These are phyloP conservation scores for Phainopepla nitens DNA, from an alignment of 2,113 vertebrate species.

Conservation along the genomic window DNA sequence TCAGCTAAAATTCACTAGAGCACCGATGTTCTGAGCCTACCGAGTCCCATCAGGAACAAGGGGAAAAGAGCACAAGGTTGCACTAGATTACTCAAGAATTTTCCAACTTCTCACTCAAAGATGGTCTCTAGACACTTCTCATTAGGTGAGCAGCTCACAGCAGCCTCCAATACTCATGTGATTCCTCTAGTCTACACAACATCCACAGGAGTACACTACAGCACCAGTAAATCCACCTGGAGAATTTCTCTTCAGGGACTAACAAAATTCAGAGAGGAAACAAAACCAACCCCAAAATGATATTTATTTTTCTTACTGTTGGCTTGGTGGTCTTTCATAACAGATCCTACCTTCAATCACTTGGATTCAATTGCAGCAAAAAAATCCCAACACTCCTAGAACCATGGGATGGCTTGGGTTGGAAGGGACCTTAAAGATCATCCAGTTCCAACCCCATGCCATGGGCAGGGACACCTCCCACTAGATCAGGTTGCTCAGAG, in stretches of 20 bases:
- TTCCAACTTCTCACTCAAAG: background rate
- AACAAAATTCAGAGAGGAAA: background rate
- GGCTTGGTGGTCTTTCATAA: background rate
- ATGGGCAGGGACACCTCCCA: background rate
- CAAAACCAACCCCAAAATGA: background rate
- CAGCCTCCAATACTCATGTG: background rate
- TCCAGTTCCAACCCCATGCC: background rate
- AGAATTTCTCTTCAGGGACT: background rate
- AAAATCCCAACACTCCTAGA: background rate
- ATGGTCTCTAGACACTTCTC: background rate
- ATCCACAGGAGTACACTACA: rapidly evolving
- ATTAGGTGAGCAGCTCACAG: background rate
- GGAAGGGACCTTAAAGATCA: background rate
- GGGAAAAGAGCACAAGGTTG: background rate
- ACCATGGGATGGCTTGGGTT: background rate
- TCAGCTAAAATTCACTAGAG: background rate
- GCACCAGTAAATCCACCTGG: background rate
- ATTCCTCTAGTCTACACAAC: background rate
- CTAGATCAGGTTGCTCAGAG: background rate
- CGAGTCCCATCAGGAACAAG: background rate
- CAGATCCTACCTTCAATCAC: background rate
- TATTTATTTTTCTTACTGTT: background rate
- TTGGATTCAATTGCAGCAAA: background rate
- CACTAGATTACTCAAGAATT: background rate
- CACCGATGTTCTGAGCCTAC: background rate